Percentiles rank a stretch among this genome's conserved stretches.
Conservation (phyloP, 2,113 vertebrate genomes). For the Felis catus region DNA sequence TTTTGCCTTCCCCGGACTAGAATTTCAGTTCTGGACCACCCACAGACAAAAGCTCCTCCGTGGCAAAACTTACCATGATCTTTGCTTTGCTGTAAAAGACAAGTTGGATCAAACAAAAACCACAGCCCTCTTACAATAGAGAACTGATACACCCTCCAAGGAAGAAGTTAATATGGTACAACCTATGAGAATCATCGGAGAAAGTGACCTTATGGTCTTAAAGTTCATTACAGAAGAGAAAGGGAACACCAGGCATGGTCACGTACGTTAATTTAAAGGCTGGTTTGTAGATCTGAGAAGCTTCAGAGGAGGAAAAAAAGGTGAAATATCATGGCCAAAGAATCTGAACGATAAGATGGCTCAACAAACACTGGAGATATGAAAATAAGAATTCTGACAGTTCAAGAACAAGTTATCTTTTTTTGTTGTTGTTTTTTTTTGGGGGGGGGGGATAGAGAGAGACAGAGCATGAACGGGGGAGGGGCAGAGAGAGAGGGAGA, state of each 20-base stretch:
- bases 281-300: neutral
- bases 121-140: neutral
- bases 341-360: neutral
- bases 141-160: neutral
- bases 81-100: constrained; percentile 21
- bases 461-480: too few species aligned
- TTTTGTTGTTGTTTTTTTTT: too few species aligned
- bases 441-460: too few species aligned
- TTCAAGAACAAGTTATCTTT: neutral
- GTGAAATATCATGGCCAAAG: neutral
- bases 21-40: neutral
- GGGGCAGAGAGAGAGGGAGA: too few species aligned
- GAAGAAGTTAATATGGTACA: neutral
- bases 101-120: neutral
- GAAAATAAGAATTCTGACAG: neutral
- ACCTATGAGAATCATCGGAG: neutral
- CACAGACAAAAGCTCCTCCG: neutral
- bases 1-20: neutral
- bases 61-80: neutral
- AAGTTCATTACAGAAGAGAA: neutral
- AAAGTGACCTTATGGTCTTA: neutral
- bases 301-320: neutral
- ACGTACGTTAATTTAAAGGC: neutral
- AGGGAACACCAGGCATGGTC: neutral
- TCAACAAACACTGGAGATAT: neutral